A percentile compares a stretch with the other conserved stretches of the same genome.
phyloP scores from a whole-genome alignment of 2,113 vertebrate species.

The Cathartes aura region DNA sequence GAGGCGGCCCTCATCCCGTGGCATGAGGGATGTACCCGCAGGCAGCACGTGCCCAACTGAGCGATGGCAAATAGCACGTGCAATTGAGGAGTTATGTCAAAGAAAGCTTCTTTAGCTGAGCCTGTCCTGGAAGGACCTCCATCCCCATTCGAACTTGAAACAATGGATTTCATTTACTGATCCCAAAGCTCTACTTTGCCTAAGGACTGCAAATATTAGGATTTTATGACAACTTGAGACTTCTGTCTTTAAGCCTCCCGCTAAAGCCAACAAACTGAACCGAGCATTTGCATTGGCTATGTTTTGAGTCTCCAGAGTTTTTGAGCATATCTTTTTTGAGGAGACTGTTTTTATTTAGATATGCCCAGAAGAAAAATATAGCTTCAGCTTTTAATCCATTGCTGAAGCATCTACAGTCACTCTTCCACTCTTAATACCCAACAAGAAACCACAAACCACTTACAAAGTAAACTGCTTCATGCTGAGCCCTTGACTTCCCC shows the following conservation, averaged over 20 bases:
- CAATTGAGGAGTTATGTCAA: neutral
- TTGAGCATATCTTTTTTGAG: neutral
- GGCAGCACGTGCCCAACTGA: accelerated
- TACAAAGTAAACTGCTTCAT: neutral
- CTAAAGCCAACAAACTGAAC: neutral
- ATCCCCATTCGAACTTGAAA: accelerated
- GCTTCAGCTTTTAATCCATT: neutral
- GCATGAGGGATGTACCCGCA: neutral
- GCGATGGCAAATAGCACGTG: accelerated
- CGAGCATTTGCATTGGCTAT: neutral
- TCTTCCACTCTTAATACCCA: neutral
- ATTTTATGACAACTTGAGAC: neutral
- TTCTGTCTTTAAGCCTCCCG: neutral
- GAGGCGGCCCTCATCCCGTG: neutral
- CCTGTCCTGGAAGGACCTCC: neutral
- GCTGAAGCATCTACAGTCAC: neutral
- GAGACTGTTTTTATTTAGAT: neutral
- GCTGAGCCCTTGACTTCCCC: neutral
- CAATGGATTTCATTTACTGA: neutral
- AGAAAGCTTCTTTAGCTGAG: neutral
- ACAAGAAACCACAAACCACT: neutral
- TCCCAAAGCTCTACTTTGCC: neutral
- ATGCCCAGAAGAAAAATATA: neutral
- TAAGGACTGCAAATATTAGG: neutral
- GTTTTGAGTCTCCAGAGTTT: neutral